Conservation (phyloP, 1,140 invertebrate species). For the Calosoma granatense region DNA sequence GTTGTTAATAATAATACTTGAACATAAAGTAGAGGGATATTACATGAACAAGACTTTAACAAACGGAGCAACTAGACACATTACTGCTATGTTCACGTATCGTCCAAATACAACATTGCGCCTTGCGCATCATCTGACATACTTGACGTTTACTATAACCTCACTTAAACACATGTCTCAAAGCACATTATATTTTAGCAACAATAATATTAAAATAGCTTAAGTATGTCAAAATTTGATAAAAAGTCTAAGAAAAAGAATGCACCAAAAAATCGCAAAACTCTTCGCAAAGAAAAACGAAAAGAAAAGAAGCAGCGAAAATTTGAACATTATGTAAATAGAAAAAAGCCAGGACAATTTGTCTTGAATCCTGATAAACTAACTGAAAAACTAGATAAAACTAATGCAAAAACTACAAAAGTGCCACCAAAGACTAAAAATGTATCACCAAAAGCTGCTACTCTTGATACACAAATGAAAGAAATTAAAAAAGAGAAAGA, state of each 20-base stretch:
- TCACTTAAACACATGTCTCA: background rate
- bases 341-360: slow-evolving; percentile 22
- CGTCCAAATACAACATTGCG: too few relatives aligned
- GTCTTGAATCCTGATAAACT: slow-evolving; percentile 19
- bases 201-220: background rate
- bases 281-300: slow-evolving; percentile 47
- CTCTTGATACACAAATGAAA: slow-evolving; percentile 9
- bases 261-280: slow-evolving; percentile 39
- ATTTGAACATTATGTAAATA: slow-evolving; percentile 35
- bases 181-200: background rate
- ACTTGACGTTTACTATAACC: background rate
- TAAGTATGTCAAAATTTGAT: background rate
- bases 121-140: background rate
- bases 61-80: background rate
- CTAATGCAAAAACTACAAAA: slow-evolving; percentile 22
- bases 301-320: slow-evolving; percentile 43
- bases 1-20: too few relatives aligned
- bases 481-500: slow-evolving; percentile 34
- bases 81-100: background rate
- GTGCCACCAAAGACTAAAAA: slow-evolving; percentile 19
- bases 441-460: slow-evolving; percentile 20
- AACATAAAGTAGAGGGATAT: too few relatives aligned
- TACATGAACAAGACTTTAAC: background rate
- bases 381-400: slow-evolving; percentile 16
- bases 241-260: background rate